A percentile compares a stretch with the other conserved stretches of the same genome.
Evolutionary conservation across 2,113 vertebrate genomes (phyloP).

Genomic region (Psittacula cyanocephala): DNA sequence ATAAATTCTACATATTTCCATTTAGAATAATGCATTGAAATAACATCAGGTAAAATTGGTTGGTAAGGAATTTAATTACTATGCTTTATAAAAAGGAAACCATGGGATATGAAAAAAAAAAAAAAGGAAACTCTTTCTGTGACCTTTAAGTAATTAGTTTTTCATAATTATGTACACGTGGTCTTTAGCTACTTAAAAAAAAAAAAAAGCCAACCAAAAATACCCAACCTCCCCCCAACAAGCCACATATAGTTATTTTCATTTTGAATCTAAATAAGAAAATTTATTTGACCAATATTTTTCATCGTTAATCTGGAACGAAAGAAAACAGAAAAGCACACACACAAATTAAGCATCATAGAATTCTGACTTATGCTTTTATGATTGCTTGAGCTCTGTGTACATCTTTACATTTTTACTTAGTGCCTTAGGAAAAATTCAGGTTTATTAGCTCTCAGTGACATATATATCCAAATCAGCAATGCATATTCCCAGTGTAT

Average conservation of each 20-base stretch:
- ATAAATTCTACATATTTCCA: slow-evolving; percentile 15
- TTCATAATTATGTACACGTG: slow-evolving; percentile 2
- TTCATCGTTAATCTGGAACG: not conserved
- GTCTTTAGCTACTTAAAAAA: not conserved
- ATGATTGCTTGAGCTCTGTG: not conserved
- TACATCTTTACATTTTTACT: not conserved
- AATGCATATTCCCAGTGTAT: not conserved
- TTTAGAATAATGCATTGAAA: not conserved
- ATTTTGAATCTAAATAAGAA: not conserved
- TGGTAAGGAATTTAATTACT: slow-evolving; percentile 37
- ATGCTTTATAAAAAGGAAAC: not conserved
- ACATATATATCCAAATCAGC: not conserved
- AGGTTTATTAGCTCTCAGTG: not conserved
- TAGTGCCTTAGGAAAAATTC: not conserved
- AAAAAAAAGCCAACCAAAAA: not conserved
- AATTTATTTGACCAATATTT: not conserved
- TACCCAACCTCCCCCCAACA: not conserved
- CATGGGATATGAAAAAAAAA: not conserved
- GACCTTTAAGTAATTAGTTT: slow-evolving; percentile 44
- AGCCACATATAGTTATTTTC: not conserved
- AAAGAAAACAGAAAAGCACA: not conserved
- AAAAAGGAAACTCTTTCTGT: slow-evolving; percentile 15
- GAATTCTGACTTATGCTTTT: not conserved
- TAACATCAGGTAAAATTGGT: slow-evolving; percentile 8
- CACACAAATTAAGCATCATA: not conserved